Evolutionary conservation across 2,113 vertebrate genomes (phyloP), one percentile per base, ranked within the genome.

Genomic region (Tichodroma muraria): DNA sequence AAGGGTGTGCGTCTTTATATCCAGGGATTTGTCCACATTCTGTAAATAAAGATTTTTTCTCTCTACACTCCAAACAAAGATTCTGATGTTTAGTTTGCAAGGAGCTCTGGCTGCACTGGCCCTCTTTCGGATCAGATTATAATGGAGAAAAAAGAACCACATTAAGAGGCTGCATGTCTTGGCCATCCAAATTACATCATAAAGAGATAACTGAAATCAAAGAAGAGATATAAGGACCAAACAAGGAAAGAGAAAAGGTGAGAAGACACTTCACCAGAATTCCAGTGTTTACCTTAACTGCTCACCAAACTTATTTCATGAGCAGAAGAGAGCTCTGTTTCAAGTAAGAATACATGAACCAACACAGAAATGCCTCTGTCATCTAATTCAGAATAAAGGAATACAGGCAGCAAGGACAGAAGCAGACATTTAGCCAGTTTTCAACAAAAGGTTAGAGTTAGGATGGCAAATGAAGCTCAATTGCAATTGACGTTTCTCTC

Each of bases 241-340:
- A 71, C 20, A 86, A 44, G 8, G 22, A 68, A 70, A 50, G 8
- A 57, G 13, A 77, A 80, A 70, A 63, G 4, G 8, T n/a, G 35
- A 78, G 31, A 77, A 66, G 10, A 75, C 10, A 40, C 8, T 37
- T 63, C 15, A 60, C 9, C 52, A 52, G 17, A 89, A 80, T 11
- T 9, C 14, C 52, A 18, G 1, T 11, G 17, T 61, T 65, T 63
- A 49, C 8, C 38, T 78, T 35, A 57, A 30, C 14, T 61, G 59
- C 6, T 54, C 38, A 42, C 22, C 12, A 81, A 76, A 42, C 9
- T 37, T 57, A 15, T 13, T 81, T 61, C 33, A 68, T 0, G 0
- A 71, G 30, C 31, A 60, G 21, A 59, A 64, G 4, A 10, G 8
- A 5, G 13, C 35, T 69, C 27, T 13, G 10, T 77, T 69, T 59